Percentiles rank a stretch among this genome's conserved stretches.
phyloP scores from a whole-genome alignment of 1,140 invertebrate species.

The Drosophila insularis region DNA sequence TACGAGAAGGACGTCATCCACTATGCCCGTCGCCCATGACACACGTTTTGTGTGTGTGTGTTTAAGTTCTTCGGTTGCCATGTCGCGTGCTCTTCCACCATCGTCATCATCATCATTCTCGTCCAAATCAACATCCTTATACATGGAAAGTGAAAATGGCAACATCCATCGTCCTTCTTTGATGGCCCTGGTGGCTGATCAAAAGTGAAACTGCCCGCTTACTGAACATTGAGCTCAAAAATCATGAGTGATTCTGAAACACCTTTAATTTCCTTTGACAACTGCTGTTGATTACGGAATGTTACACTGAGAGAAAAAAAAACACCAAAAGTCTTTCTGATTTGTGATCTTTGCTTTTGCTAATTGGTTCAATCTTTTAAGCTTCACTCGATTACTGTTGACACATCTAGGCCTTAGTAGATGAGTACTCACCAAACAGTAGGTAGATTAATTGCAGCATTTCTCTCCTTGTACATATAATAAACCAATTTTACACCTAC shows the following conservation, averaged over 20 bases:
- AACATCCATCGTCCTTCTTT: neutral
- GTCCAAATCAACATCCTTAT: neutral
- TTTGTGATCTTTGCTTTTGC: too few species aligned
- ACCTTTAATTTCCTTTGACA: too few species aligned
- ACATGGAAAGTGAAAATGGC: constrained; percentile 26
- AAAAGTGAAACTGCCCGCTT: constrained; percentile 19
- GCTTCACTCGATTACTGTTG: too few species aligned
- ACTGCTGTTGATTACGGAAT: too few species aligned
- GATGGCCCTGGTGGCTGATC: neutral
- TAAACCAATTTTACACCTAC: constrained; percentile 46
- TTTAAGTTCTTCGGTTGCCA: constrained; percentile 18
- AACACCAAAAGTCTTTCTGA: too few species aligned
- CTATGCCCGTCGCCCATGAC: neutral
- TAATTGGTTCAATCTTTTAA: too few species aligned
- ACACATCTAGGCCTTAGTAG: too few species aligned
- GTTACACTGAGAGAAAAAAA: too few species aligned
- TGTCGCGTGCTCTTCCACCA: constrained; percentile 42
- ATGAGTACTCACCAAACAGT: too few species aligned
- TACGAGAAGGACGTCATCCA: constrained; percentile 6
- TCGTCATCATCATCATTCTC: constrained; percentile 4
- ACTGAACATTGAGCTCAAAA: neutral
- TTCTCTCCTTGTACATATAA: constrained; percentile 24
- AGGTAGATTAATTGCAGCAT: neutral
- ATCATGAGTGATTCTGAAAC: too few species aligned
- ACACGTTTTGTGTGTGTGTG: constrained; percentile 18